A percentile compares a stretch with the other conserved stretches of the same genome.
Conservation (phyloP, 1,140 invertebrate genomes). For the Saccostrea glomerata region DNA sequence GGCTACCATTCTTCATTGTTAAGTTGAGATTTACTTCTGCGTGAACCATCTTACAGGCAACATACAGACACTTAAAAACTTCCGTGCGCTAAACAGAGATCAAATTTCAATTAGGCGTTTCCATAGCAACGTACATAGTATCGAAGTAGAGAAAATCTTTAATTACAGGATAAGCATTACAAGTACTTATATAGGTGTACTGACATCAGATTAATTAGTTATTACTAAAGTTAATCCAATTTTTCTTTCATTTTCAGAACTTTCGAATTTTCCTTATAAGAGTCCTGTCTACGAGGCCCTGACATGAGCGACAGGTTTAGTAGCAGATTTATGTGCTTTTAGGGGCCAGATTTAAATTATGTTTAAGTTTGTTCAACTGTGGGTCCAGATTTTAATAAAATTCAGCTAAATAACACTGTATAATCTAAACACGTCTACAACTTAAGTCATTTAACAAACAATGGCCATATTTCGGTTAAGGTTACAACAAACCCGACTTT, state of each 20-base stretch:
- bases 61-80: too few relatives aligned
- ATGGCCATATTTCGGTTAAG: background rate
- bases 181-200: background rate
- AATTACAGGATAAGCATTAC: background rate
- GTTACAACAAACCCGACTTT: background rate
- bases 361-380: background rate
- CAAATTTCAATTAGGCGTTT: background rate
- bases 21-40: too few relatives aligned
- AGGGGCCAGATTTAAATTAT: background rate
- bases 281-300: background rate
- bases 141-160: background rate
- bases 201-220: conserved; percentile 5
- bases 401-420: background rate
- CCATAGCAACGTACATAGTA: background rate
- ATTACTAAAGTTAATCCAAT: background rate
- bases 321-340: background rate
- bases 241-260: background rate
- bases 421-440: background rate
- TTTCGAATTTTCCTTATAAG: background rate
- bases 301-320: background rate
- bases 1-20: too few relatives aligned
- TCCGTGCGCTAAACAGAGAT: too few relatives aligned
- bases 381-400: background rate
- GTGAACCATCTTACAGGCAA: too few relatives aligned
- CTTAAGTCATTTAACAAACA: background rate